A percentile compares a stretch with the other conserved stretches of the same genome.
These are phyloP conservation scores for Phaethon lepturus DNA, from an alignment of 2,113 vertebrate genomes.

Conservation along the genomic window DNA sequence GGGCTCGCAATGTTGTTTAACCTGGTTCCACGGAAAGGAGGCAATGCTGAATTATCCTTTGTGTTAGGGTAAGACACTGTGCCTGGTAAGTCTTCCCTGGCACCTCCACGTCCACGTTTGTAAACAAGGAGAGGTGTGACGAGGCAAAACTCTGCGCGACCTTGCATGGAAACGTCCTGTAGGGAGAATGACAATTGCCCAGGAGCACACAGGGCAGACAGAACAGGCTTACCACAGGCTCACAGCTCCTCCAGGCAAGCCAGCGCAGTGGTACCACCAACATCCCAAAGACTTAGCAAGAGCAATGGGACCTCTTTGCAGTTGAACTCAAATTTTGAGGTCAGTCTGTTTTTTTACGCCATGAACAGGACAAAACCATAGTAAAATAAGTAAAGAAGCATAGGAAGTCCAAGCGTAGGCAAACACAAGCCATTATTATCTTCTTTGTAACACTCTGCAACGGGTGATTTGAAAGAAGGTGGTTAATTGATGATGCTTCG, in stretches of 20 bases:
- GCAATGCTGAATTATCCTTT: not conserved
- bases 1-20: conserved; percentile 28
- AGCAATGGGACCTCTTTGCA: not conserved
- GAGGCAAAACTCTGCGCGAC: not conserved
- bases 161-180: not conserved
- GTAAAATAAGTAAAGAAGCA: conserved; percentile 13
- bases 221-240: not conserved
- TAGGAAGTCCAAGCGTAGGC: not conserved
- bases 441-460: conserved; percentile 31
- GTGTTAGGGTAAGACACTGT: not conserved
- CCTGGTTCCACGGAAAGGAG: conserved; percentile 11
- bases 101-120: rapidly evolving
- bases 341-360: not conserved
- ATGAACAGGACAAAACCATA: not conserved
- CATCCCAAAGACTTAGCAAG: not conserved
- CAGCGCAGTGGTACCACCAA: not conserved
- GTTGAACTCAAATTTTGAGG: not conserved
- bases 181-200: conserved; percentile 29
- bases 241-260: not conserved
- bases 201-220: not conserved
- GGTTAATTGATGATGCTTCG: conserved; percentile 25
- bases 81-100: not conserved
- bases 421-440: not conserved
- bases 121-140: not conserved
- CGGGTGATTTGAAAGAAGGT: conserved; percentile 41